Evolutionary conservation across 2,113 vertebrate genomes (phyloP), one percentile per base, ranked within the genome.

Genomic region (Probosciger aterrimus): DNA sequence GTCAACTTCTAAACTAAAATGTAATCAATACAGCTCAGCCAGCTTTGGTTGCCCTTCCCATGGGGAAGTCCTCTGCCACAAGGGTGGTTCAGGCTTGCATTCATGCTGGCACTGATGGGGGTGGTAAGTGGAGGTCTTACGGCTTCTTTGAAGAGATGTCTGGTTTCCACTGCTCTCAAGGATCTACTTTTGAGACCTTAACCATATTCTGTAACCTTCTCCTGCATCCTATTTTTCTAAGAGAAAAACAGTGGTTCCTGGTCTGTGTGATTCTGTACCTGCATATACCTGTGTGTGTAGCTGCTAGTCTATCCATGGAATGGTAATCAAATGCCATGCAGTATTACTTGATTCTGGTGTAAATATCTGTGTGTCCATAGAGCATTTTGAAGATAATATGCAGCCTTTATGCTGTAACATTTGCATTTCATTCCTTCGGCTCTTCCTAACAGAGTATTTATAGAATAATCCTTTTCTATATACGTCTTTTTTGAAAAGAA

Each of bases 201-300:
- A 31, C 44, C 17, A 3, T 73, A 24, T 76, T 91, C 62, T 82
- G 18, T 35, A 75, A 47, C 39, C 60, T 47, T 44, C 23, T 91
- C 3, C 31, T 6, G 1, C 60, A 50, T 65, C 24, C 25, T 60
- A 0, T 64, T 86, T 92, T 74, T 69, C 18, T 44, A 46, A 74
- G 59, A 77, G 35, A 44, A 46, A 57, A 63, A 18, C 0, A 2
- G 37, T 28, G 28, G 17, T 53, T 88, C 27, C 28, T 86, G 53
- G 8, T 31, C 20, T 53, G 18, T 35, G 43, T 65, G 49, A 35
- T 70, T 63, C 9, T 76, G 20, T 65, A 14, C 28, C 18, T 44
- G 25, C 17, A 6, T 14, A 30, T 65, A 30, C 27, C 22, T 2
- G 0, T 67, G 53, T 65, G 6, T 5, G 0, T 28, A 80, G 31